Evolutionary conservation across 2,113 vertebrate species (phyloP).

Genomic region (Corythornis vintsioides): DNA sequence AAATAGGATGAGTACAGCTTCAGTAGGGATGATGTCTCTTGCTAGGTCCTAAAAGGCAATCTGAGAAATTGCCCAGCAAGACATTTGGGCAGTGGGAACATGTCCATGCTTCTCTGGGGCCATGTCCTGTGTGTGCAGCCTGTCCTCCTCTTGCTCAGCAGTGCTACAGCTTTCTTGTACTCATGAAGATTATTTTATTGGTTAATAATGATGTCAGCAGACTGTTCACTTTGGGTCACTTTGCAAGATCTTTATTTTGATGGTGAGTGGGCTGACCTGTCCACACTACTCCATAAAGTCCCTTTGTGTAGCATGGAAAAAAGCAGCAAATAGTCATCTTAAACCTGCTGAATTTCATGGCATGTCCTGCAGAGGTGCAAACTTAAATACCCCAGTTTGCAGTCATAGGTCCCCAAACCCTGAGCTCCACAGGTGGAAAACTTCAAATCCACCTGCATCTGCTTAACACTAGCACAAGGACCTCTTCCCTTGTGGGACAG

Average conservation of each 20-base stretch:
- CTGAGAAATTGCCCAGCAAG: not conserved
- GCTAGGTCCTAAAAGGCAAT: not conserved
- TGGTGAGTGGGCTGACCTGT: not conserved
- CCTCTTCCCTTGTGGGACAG: not conserved
- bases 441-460: not conserved
- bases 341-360: not conserved
- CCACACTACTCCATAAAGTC: not conserved
- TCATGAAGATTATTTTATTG: not conserved
- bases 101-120: not conserved
- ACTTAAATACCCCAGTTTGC: not conserved
- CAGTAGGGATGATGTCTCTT: not conserved
- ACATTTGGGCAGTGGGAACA: not conserved
- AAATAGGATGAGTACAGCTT: not conserved
- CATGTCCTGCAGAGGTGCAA: not conserved
- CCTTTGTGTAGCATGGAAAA: not conserved
- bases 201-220: not conserved
- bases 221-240: not conserved
- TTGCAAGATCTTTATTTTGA: not conserved
- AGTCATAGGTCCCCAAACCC: not conserved
- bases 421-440: not conserved
- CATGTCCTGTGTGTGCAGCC: rapidly evolving
- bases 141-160: not conserved
- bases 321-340: not conserved
- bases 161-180: not conserved
- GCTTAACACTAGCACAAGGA: not conserved